Percentiles rank a stretch among this genome's conserved stretches.
Evolutionary conservation across 1,140 invertebrate species (phyloP).

Genomic region (Lepidurus apus): DNA sequence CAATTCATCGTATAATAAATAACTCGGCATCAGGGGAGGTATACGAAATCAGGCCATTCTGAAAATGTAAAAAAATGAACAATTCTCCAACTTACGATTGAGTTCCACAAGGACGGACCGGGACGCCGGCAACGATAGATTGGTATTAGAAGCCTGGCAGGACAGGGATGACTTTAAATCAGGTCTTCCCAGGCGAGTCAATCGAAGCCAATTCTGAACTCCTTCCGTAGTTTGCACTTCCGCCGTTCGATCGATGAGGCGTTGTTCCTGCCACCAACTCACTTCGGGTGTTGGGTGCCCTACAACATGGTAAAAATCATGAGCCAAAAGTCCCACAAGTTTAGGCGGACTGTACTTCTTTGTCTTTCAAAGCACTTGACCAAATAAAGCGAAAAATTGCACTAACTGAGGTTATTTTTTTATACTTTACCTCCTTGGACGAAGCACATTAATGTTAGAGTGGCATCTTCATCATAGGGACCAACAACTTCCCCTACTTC

Average conservation of each 20-base stretch:
- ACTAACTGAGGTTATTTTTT: background rate
- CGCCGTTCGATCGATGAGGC: constrained; percentile 58
- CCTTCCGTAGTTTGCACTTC: constrained; percentile 39
- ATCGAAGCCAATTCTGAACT: constrained; percentile 50
- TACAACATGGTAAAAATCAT: constrained; percentile 44
- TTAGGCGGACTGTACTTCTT: background rate
- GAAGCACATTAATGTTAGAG: constrained; percentile 72
- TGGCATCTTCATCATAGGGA: constrained; percentile 75
- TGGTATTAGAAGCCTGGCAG: constrained; percentile 77
- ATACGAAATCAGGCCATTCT: background rate
- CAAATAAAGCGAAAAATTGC: background rate
- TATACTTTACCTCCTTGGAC: constrained; percentile 68
- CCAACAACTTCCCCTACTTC: constrained; percentile 65
- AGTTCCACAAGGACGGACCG: constrained; percentile 58
- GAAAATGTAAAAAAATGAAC: background rate
- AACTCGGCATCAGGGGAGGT: background rate
- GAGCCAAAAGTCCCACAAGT: background rate
- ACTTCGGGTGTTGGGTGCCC: constrained; percentile 74
- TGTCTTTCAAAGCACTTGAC: background rate
- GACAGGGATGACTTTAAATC: constrained; percentile 74
- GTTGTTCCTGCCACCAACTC: constrained; percentile 76
- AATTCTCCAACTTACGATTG: constrained; percentile 56
- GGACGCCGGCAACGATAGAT: constrained; percentile 58
- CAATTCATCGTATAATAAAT: background rate
- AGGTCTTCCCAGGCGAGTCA: constrained; percentile 55